Percentiles rank a stretch among this genome's conserved stretches.
Evolutionary conservation across 2,797 vertebrate genomes (phyloP).

Genomic region (Hydrophis major): DNA sequence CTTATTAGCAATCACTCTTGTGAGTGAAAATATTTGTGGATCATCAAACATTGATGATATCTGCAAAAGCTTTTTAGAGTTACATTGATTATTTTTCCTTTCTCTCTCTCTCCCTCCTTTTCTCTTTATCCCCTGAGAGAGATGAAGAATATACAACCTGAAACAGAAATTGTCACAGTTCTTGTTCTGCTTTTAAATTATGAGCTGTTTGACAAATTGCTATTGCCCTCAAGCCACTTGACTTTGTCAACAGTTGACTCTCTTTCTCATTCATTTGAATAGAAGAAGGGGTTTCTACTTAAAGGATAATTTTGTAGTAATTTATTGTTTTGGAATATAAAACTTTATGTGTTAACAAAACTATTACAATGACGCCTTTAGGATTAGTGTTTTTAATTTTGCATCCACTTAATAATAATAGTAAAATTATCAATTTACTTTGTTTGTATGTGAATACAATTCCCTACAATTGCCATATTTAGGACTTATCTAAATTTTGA

Average conservation of each 20-base stretch:
- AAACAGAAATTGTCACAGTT: not conserved
- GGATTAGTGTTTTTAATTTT: not conserved
- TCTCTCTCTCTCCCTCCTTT: not conserved
- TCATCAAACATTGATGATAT: not conserved
- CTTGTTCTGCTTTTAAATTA: not conserved
- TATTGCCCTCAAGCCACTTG: not conserved
- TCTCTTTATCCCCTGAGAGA: not conserved
- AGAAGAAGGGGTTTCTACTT: not conserved
- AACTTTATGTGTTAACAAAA: not conserved
- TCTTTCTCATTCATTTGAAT: not conserved
- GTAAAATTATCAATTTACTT: not conserved
- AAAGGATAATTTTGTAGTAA: not conserved
- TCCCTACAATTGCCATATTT: not conserved
- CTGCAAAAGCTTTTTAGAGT: not conserved
- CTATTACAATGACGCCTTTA: not conserved
- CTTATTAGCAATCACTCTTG: not conserved
- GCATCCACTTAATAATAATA: not conserved
- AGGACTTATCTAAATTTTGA: not conserved
- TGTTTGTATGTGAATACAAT: not conserved
- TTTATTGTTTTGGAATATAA: not conserved
- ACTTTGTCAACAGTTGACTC: not conserved
- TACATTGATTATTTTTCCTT: not conserved
- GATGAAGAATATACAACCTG: not conserved
- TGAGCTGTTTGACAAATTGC: not conserved
- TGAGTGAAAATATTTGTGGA: not conserved